Base-by-base conservation (phyloP, 2,888 invertebrate species). In the Petrophora chlorosata region DNA sequence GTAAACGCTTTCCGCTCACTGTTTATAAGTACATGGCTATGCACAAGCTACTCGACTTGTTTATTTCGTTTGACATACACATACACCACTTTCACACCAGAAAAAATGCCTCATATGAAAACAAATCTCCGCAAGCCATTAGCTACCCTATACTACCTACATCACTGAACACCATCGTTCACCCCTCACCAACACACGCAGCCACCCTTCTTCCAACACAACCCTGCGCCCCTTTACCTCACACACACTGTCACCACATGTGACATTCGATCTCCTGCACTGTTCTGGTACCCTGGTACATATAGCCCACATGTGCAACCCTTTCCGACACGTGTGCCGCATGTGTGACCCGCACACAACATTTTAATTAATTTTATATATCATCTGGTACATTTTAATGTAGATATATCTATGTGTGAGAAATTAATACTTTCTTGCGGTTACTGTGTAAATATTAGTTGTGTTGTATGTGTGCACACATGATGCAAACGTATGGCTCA, bases 241-340 rank as follows among this genome's bases (percentile, higher is more conserved):
- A 75, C 75, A 75, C 70, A 67, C 73, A 63, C 62, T 59, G 64
- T 67, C 65, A 64, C 54, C 86, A 85, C 72, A 76, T 87, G 85
- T 86, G 83, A 73, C 65, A 59, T 60, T 64, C 55, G 44, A 74
- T 56, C 79, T 81, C 76, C 64, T 59, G 51, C 48, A 55, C 48
- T 40, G 42, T 63, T 70, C 68, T 90, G 85, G 44, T 62, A 50
- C 64, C 86, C 87, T 90, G 74, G 87, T 90, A 80, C 79, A 81
- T 77, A 71, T 84, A 87, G 85, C 85, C 82, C 86, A 89, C 89
- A 89, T 87, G 90, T 84, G 85, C 85, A 89, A 89, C 90, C 89
- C 89, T 89, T 89, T 81, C 73, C 61, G 70, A 75, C 80, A 81
- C 79, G 77, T 80, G 76, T 79, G 76, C 59, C 50, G 51, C 54